Evolutionary conservation across 2,888 invertebrate species (phyloP).

Genomic region (Acronicta alni): DNA sequence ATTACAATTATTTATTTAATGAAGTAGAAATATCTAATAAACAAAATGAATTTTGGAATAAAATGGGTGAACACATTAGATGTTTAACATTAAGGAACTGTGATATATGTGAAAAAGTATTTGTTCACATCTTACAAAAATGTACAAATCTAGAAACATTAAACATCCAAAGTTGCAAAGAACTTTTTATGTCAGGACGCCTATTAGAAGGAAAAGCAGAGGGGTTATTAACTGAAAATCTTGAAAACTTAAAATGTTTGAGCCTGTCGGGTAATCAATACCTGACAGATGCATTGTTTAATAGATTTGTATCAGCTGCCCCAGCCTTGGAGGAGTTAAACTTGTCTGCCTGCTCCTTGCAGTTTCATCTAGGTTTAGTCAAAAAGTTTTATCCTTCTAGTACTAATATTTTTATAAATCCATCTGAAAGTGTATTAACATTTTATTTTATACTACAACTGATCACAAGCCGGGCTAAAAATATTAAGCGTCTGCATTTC

Average conservation of each 20-base stretch:
- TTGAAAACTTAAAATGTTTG: slow-evolving; percentile 88
- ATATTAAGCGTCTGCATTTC: slow-evolving; percentile 90
- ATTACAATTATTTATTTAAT: slow-evolving; percentile 86
- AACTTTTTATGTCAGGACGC: slow-evolving; percentile 93
- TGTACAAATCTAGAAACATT: slow-evolving; percentile 89
- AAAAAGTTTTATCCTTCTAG: slow-evolving; percentile 91
- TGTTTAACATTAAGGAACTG: slow-evolving; percentile 89
- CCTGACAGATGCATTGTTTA: slow-evolving; percentile 92
- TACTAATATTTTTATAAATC: slow-evolving; percentile 73
- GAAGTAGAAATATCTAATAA: slow-evolving; percentile 88
- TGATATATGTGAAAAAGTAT: slow-evolving; percentile 91
- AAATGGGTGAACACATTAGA: slow-evolving; percentile 88
- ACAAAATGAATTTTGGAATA: slow-evolving; percentile 88
- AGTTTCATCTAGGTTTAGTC: slow-evolving; percentile 92
- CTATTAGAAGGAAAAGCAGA: slow-evolving; percentile 90
- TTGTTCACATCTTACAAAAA: slow-evolving; percentile 89
- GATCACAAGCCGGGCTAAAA: slow-evolving; percentile 85
- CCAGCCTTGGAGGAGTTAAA: slow-evolving; percentile 90
- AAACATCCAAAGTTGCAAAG: slow-evolving; percentile 91
- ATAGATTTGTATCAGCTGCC: slow-evolving; percentile 90
- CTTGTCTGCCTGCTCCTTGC: slow-evolving; percentile 91
- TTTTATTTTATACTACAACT: slow-evolving; percentile 91
- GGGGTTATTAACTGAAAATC: slow-evolving; percentile 79
- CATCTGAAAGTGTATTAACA: slow-evolving; percentile 92
- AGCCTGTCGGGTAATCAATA: slow-evolving; percentile 92